These are phyloP conservation scores for Pyrochroa serraticornis DNA, from an alignment of 2,888 invertebrate genomes.

Conservation along the genomic window DNA sequence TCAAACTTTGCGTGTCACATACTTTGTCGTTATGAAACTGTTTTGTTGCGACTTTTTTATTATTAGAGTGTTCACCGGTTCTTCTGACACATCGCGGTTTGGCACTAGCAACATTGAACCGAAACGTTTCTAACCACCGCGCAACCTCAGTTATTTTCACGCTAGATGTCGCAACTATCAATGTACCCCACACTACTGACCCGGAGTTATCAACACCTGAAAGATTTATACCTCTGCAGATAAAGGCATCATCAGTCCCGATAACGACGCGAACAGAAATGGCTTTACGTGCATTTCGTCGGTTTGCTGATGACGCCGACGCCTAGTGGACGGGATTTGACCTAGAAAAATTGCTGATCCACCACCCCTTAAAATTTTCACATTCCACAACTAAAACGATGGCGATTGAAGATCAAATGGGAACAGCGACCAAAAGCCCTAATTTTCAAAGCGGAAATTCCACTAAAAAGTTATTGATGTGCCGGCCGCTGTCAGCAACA, in stretches of 20 bases:
- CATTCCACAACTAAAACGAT: too few species aligned
- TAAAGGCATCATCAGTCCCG: constrained; percentile 6
- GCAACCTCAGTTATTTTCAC: constrained; percentile 43
- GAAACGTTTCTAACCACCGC: constrained; percentile 39
- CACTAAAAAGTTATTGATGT: too few species aligned
- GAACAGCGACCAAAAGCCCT: too few species aligned
- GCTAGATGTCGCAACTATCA: constrained; percentile 43
- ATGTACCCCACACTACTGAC: constrained; percentile 24
- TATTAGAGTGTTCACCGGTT: constrained; percentile 20
- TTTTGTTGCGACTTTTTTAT: constrained; percentile 12
- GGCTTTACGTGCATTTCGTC: too few species aligned
- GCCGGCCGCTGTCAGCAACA: too few species aligned
- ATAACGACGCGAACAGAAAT: constrained; percentile 15
- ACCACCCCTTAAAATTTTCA: too few species aligned
- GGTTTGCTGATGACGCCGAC: too few species aligned
- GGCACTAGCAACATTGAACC: constrained; percentile 33
- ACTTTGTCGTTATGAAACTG: constrained; percentile 7
- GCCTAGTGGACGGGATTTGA: too few species aligned
- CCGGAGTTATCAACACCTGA: constrained; percentile 21
- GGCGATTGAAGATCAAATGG: too few species aligned
- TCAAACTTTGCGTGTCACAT: background rate
- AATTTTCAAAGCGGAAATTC: too few species aligned
- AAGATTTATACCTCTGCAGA: constrained; percentile 21
- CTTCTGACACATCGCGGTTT: constrained; percentile 31
- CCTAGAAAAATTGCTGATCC: too few species aligned